Conservation (phyloP, 2,113 vertebrate species). For the Mastomys natalensis region DNA sequence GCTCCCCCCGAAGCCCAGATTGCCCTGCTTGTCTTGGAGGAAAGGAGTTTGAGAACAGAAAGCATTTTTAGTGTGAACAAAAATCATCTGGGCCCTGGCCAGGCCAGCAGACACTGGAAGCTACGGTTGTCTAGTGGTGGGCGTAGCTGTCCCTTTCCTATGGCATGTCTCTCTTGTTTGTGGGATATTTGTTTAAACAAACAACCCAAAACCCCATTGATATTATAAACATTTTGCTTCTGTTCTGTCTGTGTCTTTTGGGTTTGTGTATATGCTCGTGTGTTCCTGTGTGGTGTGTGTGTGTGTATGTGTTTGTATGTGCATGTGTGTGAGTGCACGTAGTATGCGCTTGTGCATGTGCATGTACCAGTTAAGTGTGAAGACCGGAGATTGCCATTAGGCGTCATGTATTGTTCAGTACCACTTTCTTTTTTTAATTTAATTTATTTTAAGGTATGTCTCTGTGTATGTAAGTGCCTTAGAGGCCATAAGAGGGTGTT, state of each 20-base stretch:
- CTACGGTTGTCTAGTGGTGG: not conserved
- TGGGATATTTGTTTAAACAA: not conserved
- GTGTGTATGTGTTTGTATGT: not conserved
- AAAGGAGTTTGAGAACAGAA: not conserved
- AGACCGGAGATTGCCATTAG: not conserved
- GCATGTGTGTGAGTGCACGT: not conserved
- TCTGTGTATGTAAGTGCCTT: not conserved
- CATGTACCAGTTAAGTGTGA: not conserved
- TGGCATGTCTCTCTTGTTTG: not conserved
- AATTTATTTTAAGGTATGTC: not conserved
- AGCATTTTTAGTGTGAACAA: not conserved
- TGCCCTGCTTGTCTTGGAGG: not conserved
- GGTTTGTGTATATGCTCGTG: not conserved
- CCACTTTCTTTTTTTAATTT: not conserved
- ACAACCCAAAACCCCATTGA: too few relatives aligned
- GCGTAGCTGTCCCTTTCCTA: not conserved
- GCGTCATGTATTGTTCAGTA: not conserved
- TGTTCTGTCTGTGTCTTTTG: not conserved
- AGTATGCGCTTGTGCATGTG: too few relatives aligned
- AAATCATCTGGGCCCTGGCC: not conserved
- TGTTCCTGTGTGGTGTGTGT: not conserved
- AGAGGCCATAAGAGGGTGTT: not conserved
- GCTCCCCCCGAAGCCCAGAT: not conserved
- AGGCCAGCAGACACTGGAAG: not conserved
- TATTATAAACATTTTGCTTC: not conserved